These are phyloP conservation scores for Monarcha castaneiventris DNA, from an alignment of 2,113 vertebrate species.

Conservation along the genomic window DNA sequence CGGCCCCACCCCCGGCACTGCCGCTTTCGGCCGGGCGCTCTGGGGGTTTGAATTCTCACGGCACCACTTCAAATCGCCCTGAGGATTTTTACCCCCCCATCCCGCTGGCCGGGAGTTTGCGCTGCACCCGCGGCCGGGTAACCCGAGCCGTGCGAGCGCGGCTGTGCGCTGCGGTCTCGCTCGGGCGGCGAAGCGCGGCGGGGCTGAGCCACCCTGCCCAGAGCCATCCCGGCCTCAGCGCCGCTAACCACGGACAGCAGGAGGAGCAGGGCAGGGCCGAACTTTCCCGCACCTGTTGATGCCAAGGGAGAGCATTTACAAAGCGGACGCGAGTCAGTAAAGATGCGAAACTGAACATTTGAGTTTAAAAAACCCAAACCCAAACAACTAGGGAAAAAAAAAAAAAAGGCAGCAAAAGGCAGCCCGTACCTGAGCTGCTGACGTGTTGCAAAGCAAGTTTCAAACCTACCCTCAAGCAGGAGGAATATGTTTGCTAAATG, in stretches of 20 bases:
- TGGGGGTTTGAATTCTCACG: background rate
- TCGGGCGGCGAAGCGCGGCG: background rate
- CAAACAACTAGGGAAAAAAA: background rate
- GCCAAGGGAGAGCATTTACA: rapidly evolving
- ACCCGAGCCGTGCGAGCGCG: rapidly evolving
- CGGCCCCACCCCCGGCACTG: background rate
- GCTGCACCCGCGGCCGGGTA: background rate
- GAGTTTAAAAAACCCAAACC: rapidly evolving
- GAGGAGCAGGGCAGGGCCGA: background rate
- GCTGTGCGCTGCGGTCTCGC: background rate
- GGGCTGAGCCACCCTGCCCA: rapidly evolving
- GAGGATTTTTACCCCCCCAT: rapidly evolving
- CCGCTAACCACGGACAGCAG: rapidly evolving
- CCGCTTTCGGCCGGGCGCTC: background rate
- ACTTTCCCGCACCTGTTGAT: too few relatives aligned
- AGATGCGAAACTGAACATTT: background rate
- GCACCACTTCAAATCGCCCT: rapidly evolving
- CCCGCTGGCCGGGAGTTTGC: background rate
- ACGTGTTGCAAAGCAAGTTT: background rate
- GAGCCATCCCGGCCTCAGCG: too few relatives aligned
- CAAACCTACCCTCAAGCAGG: background rate
- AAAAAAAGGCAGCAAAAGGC: background rate
- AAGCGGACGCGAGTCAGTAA: background rate
- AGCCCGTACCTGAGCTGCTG: background rate
- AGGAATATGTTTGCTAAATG: background rate